Conservation (phyloP, 2,888 invertebrate species). For the Lasioglossum calceatum region DNA sequence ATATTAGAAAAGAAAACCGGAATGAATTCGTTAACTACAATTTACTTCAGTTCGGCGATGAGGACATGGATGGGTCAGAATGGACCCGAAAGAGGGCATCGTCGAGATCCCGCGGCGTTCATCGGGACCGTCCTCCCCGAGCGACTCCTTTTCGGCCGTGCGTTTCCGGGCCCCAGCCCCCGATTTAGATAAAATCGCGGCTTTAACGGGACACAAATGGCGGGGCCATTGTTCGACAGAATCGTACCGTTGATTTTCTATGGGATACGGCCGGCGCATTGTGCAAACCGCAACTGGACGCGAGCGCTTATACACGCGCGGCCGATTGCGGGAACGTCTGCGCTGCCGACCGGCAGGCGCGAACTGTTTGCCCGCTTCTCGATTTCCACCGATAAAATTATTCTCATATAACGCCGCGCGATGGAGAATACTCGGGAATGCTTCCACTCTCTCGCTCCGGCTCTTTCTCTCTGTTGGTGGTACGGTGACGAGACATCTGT, state of each 20-base stretch:
- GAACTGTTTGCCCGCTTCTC: constrained; percentile 57
- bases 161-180: constrained; percentile 25
- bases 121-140: constrained; percentile 33
- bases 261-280: constrained; percentile 69
- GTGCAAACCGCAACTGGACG: constrained; percentile 73
- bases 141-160: constrained; percentile 21
- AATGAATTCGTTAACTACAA: too few species aligned
- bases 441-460: not conserved
- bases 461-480: not conserved
- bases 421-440: constrained; percentile 31
- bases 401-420: not conserved
- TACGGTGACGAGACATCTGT: constrained; percentile 62
- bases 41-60: too few species aligned
- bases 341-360: constrained; percentile 55
- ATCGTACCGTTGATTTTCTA: constrained; percentile 76
- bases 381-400: constrained; percentile 70
- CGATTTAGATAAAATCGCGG: constrained; percentile 68
- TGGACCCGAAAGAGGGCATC: not conserved
- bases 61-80: not conserved
- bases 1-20: not conserved
- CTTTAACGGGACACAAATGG: constrained; percentile 70
- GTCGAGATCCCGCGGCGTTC: constrained; percentile 50
- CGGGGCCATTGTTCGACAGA: constrained; percentile 69
- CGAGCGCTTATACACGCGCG: constrained; percentile 34
- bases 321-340: constrained; percentile 42